Conservation (phyloP, 2,113 vertebrate species). For the Pseudonaja textilis region DNA sequence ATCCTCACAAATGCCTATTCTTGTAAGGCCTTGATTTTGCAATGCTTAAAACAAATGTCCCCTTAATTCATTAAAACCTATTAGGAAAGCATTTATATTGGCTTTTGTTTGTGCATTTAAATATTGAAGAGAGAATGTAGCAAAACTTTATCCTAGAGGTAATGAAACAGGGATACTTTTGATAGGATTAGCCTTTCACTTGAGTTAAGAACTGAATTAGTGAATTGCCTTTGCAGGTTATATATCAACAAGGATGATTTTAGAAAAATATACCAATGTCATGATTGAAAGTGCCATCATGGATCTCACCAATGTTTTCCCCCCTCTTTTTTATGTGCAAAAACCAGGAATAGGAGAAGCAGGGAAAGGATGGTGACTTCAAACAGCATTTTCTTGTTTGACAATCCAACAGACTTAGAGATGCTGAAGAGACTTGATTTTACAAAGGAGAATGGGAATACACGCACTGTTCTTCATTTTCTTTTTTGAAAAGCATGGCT, state of each 20-base stretch:
- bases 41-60: not conserved
- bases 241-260: not conserved
- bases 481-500: not conserved
- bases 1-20: not conserved
- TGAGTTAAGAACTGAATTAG: not conserved
- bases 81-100: not conserved
- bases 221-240: not conserved
- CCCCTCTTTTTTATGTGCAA: not conserved
- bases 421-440: conserved; percentile 6
- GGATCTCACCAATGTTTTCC: not conserved
- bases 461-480: not conserved
- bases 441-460: not conserved
- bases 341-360: not conserved
- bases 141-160: not conserved
- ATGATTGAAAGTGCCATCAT: not conserved
- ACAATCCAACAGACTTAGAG: not conserved
- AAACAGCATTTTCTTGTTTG: not conserved
- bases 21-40: not conserved
- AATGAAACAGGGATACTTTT: not conserved
- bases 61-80: not conserved
- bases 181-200: not conserved
- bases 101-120: not conserved
- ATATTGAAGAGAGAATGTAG: not conserved
- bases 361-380: not conserved
- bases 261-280: too few relatives aligned